These are phyloP conservation scores for Trachops cirrhosus DNA, from an alignment of 2,797 vertebrate genomes.

Conservation along the genomic window DNA sequence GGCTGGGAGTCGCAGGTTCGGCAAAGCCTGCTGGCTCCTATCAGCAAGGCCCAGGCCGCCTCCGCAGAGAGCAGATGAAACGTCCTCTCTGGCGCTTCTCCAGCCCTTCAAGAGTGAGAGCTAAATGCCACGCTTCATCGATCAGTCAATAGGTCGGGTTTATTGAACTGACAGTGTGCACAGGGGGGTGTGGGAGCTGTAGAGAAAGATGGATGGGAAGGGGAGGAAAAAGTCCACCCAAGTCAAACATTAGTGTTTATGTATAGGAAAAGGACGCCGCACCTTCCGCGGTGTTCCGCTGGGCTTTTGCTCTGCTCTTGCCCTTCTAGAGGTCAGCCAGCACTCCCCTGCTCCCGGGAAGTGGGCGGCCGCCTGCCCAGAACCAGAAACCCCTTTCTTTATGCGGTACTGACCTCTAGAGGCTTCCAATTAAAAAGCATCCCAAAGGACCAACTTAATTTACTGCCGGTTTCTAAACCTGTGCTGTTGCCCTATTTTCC, in stretches of 20 bases:
- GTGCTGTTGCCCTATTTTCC: not conserved
- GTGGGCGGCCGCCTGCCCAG: fast-evolving
- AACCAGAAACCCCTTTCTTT: slow-evolving; percentile 5
- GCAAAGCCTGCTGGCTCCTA: not conserved
- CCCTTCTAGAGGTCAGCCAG: fast-evolving
- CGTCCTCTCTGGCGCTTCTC: not conserved
- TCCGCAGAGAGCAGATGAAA: fast-evolving
- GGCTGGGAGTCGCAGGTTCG: no score
- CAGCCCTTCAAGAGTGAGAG: not conserved
- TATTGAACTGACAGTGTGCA: not conserved
- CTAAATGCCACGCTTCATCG: not conserved
- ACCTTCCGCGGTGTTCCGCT: fast-evolving
- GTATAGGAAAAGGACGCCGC: no score
- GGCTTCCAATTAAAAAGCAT: slow-evolving; percentile 75
- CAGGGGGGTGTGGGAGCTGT: not conserved
- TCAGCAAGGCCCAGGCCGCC: not conserved
- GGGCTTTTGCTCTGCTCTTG: fast-evolving
- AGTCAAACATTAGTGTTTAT: not conserved
- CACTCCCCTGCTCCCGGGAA: not conserved
- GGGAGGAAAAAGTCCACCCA: fast-evolving
- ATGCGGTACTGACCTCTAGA: slow-evolving; percentile 84
- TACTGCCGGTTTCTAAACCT: not conserved
- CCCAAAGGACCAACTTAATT: not conserved
- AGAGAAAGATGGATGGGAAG: not conserved
- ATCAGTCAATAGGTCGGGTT: not conserved